Evolutionary conservation across 2,113 vertebrate species (phyloP).

Genomic region (Psettodes erumei): DNA sequence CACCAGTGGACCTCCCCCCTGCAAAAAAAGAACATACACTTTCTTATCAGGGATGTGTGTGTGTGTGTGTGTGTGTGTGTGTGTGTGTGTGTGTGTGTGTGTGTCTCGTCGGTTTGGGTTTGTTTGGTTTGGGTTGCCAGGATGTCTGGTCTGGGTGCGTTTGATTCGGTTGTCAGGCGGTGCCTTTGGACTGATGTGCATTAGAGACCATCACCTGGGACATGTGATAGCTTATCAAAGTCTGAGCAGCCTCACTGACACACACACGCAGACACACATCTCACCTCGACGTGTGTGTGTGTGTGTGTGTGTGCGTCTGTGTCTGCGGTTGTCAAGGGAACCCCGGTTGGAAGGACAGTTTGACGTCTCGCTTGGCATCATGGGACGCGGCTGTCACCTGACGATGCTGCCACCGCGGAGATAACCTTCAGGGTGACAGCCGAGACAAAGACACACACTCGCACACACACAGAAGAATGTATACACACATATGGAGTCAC

Average conservation of each 20-base stretch:
- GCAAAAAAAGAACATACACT: too few relatives aligned
- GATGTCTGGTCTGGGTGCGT: slow-evolving; percentile 73
- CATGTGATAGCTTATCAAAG: slow-evolving; percentile 99
- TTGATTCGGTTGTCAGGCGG: slow-evolving; percentile 87
- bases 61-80: neutral
- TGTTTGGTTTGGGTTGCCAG: slow-evolving; percentile 79
- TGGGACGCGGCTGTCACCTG: slow-evolving; percentile 99
- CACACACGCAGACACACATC: slow-evolving; percentile 34
- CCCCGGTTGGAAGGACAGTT: slow-evolving; percentile 94
- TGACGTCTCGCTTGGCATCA: slow-evolving; percentile 96
- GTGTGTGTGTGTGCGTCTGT: slow-evolving; percentile 18
- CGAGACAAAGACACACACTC: slow-evolving; percentile 86
- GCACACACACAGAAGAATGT: slow-evolving; percentile 33
- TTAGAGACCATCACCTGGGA: slow-evolving; percentile 97
- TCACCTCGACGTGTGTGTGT: slow-evolving; percentile 37
- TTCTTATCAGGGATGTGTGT: slow-evolving; percentile 50
- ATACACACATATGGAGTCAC: slow-evolving; percentile 35
- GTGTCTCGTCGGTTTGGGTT: slow-evolving; percentile 64
- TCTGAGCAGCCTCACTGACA: slow-evolving; percentile 89
- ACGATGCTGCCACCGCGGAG: slow-evolving; percentile 90
- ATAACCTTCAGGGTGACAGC: slow-evolving; percentile 98
- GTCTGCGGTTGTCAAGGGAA: slow-evolving; percentile 87
- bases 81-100: slow-evolving; percentile 36
- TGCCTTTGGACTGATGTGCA: slow-evolving; percentile 91
- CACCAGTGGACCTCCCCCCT: too few relatives aligned